Evolutionary conservation across 2,888 invertebrate genomes (phyloP), one percentile per base, ranked within the genome.

Genomic region (Mycogona germanica): DNA sequence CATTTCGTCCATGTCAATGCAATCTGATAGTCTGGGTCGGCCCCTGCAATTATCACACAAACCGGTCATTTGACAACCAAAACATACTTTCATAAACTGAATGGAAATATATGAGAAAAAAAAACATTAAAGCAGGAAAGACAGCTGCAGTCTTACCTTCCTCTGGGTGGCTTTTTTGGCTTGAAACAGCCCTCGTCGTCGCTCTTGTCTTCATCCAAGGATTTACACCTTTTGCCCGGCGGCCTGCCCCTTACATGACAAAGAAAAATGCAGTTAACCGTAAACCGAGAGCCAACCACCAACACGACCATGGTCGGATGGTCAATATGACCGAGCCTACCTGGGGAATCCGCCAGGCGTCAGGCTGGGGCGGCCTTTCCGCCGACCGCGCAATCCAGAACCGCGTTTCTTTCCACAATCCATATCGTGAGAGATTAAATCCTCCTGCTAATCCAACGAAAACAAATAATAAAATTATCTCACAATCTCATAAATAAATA

Each of bases 1-100:
- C 2, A 26, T 28, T 12, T 51, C 40, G 21, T 51, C 51, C 28
- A 42, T 19, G 17, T 51, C 51, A 12, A 23, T 9, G 21, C 42
- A 51, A 29, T 51, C 32, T 19, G 41, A 51, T 12, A 51, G 42
- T n/a, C 32, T 51, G 4, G 51, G 51, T 17, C 51, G 40, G 40
- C 51, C 51, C 21, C 51, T 51, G 30, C 12, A n/a, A n/a, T 9
- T 12, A 12, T 32, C 21, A 45, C n/a, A 45, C n/a, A 25, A 7
- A 21, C n/a, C 7, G 25, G 14, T 4, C 4, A 28, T n/a, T 30
- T 25, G 2, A 30, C 5, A 28, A 47, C 4, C 19, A 32, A 19
- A 46, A 25, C 6, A 46, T 2, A 21, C 4, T 40, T 40, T 40
- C 40, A 2, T 37, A n/a, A 5, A 37, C n/a, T 5, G 3, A 17